Evolutionary conservation across 2,113 vertebrate species (phyloP), one percentile per base, ranked within the genome.

Genomic region (Salvelinus namaycush): DNA sequence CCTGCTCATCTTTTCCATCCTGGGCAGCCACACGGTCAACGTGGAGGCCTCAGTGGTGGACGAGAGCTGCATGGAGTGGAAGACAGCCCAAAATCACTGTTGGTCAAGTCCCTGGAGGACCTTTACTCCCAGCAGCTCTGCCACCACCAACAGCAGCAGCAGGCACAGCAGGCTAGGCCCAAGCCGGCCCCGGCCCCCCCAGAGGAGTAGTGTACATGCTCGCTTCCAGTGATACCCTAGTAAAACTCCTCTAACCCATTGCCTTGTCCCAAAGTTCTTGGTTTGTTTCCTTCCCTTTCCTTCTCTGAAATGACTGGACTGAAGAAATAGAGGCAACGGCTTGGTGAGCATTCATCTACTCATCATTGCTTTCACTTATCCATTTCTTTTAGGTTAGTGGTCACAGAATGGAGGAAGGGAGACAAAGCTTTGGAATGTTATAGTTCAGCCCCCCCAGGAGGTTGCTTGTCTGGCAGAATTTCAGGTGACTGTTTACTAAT

Each of bases 21-120:
- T 98, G 72, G 98, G 98, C 39, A 98, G 94, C 20, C 97, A 99
- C 88, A 90, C 91, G 7, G 97, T 99, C 73, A 95, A 95, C 0
- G 97, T 99, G 75, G 98, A 99, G 86, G 97, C 98, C 1, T 99
- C 97, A 9, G 68, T 70, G 68, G 68, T 70, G 34, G 68, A 70
- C 22, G 68, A 70, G 68, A 94, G 94, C 6, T 95, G 95, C 0
- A 92, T 94, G 5, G 86, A 95, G 4, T 96, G 95, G 95, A 95
- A 94, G 83, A 96, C 95, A 0, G 57, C 95, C 95, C 20, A 93
- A 92, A 82, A 94, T 93, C 8, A 95, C 94, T 96, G 75, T 93
- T 94, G 77, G 92, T 95, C 1, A 95, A 95, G 49, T 95, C 95
- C 74, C 87, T 96, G 11, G 95, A 96, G 82, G 95, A 96, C 79